These are phyloP conservation scores for Anguilla obscura DNA, from an alignment of 2,797 vertebrate species.

Conservation along the genomic window DNA sequence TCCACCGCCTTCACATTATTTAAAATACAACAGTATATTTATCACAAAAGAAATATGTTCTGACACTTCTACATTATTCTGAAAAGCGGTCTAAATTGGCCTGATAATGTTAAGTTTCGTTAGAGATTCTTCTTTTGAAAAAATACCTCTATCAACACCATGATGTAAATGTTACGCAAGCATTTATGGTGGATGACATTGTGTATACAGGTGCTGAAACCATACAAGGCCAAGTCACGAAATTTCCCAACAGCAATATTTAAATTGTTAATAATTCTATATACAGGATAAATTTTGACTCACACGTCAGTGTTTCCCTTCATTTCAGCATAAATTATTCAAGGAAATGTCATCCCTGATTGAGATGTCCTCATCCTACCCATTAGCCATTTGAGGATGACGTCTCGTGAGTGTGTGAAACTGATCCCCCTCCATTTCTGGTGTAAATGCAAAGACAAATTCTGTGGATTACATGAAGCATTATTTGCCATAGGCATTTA, in stretches of 20 bases:
- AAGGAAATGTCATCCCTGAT: not conserved
- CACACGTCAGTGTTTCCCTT: not conserved
- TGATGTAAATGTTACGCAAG: not conserved
- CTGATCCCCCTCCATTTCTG: not conserved
- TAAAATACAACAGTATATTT: not conserved
- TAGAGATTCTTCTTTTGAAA: not conserved
- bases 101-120: not conserved
- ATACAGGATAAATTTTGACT: not conserved
- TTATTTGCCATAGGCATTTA: not conserved
- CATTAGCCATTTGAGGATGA: slow-evolving; percentile 3
- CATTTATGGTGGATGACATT: not conserved
- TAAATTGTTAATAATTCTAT: not conserved
- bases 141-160: not conserved
- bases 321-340: slow-evolving; percentile 8
- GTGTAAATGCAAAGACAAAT: not conserved
- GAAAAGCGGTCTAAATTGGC: not conserved
- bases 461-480: not conserved
- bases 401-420: not conserved
- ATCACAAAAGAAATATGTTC: not conserved
- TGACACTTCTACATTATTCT: not conserved
- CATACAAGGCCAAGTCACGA: not conserved
- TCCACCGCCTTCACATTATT: not conserved
- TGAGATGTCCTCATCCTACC: not conserved
- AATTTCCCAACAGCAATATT: not conserved
- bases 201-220: not conserved